Evolutionary conservation across 2,113 vertebrate genomes (phyloP).

Genomic region (Cranoglanis bouderius): DNA sequence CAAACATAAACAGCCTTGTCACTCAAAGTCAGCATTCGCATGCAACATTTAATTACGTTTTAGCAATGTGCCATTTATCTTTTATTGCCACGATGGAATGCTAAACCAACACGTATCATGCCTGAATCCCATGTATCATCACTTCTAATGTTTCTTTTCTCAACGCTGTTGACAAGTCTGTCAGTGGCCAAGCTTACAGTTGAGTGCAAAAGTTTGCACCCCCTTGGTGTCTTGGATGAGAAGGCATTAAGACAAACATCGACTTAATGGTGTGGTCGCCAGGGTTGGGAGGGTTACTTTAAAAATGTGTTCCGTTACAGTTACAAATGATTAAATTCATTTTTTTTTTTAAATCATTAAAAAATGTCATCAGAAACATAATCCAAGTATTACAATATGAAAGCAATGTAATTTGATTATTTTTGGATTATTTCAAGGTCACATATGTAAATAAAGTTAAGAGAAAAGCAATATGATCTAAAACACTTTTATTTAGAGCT

Average conservation of each 20-base stretch:
- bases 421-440: no score
- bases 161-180: slow-evolving; percentile 8
- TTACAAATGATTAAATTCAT: no score
- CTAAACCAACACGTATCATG: background rate
- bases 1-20: slow-evolving; percentile 26
- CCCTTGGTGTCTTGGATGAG: background rate
- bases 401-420: no score
- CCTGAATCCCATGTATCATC: background rate
- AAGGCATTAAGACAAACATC: background rate
- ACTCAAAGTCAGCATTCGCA: slow-evolving; percentile 5
- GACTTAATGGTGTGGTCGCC: no score
- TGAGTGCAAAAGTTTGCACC: background rate
- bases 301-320: no score
- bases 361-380: no score
- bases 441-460: no score
- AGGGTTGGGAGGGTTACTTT: no score
- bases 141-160: slow-evolving; percentile 1
- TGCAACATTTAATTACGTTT: slow-evolving; percentile 12
- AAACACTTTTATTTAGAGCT: no score
- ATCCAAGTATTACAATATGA: no score
- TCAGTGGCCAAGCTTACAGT: background rate
- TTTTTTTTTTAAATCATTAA: no score
- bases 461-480: no score
- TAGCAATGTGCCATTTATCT: slow-evolving; percentile 8
- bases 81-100: slow-evolving; percentile 19